Conservation (phyloP, 2,888 invertebrate species). For the Polyommatus iphigenia region DNA sequence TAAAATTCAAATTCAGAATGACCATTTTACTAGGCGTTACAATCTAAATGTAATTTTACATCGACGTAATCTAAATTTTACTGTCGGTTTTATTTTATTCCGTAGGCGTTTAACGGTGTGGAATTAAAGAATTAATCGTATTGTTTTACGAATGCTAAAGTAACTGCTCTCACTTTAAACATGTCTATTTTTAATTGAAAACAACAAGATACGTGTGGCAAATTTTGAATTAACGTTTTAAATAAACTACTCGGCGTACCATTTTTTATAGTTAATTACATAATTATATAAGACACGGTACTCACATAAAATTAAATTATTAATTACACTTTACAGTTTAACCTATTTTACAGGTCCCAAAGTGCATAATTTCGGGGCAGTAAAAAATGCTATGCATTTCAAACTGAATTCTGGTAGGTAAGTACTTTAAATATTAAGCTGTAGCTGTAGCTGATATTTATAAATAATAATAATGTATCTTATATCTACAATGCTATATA, state of each 20-base stretch:
- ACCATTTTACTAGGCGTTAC: not conserved
- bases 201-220: not conserved
- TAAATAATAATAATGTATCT: no score
- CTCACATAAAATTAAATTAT: no score
- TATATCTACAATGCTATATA: no score
- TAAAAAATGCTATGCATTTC: no score
- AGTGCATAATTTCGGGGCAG: no score
- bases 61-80: constrained; percentile 44
- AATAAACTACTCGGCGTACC: no score
- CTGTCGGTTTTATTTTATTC: constrained; percentile 46
- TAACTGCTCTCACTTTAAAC: constrained; percentile 1
- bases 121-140: constrained; percentile 31
- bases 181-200: constrained; percentile 8
- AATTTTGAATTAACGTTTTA: not conserved
- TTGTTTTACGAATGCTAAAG: constrained; percentile 2
- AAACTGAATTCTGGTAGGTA: no score
- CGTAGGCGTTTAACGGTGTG: constrained; percentile 44
- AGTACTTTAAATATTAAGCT: no score
- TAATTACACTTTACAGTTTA: not conserved
- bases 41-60: constrained; percentile 31
- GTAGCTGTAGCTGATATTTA: no score
- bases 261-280: no score
- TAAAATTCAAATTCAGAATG: not conserved
- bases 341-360: not conserved
- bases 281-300: not conserved